Percentiles rank a stretch among this genome's conserved stretches.
These are phyloP conservation scores for Pentamera pediparva DNA, from an alignment of 53 echinoderm and acorn worm species.

Conservation along the genomic window DNA sequence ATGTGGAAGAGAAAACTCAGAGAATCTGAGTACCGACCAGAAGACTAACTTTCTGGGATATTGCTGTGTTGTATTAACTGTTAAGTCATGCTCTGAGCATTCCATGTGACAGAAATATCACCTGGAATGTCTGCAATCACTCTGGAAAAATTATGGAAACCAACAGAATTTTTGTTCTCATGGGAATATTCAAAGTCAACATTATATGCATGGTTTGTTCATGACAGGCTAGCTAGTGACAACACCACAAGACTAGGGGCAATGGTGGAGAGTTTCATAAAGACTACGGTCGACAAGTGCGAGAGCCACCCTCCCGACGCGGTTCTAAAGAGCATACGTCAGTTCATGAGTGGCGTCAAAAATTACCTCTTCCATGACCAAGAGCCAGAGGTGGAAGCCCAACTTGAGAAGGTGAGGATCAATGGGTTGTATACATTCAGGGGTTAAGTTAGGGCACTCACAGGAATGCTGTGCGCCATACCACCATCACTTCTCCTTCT, in stretches of 20 bases:
- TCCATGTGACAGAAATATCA: too few species aligned
- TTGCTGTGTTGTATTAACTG: too few species aligned
- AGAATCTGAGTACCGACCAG: too few species aligned
- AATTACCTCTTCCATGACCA: constrained; percentile 75
- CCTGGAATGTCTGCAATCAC: too few species aligned
- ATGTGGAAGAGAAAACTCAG: too few species aligned
- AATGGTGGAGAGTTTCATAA: constrained; percentile 63
- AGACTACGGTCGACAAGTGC: constrained; percentile 54
- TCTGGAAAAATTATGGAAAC: too few species aligned
- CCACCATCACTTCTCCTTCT: not conserved
- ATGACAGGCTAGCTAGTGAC: constrained; percentile 56
- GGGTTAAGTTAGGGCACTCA: not conserved
- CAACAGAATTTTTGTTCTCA: not conserved
- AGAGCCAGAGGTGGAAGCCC: constrained; percentile 66
- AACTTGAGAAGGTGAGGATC: constrained; percentile 65
- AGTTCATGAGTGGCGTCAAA: constrained; percentile 91
- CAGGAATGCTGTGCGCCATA: not conserved
- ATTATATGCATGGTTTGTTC: too few species aligned
- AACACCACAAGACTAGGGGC: constrained; percentile 49
- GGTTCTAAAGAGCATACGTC: constrained; percentile 64
- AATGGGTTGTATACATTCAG: not conserved
- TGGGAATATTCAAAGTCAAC: too few species aligned
- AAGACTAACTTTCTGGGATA: too few species aligned
- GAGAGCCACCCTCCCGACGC: constrained; percentile 63
- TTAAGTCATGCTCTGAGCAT: too few species aligned